Percentiles rank a stretch among this genome's conserved stretches.
Evolutionary conservation across 2,888 invertebrate genomes (phyloP).

Genomic region (Metellina segmentata): DNA sequence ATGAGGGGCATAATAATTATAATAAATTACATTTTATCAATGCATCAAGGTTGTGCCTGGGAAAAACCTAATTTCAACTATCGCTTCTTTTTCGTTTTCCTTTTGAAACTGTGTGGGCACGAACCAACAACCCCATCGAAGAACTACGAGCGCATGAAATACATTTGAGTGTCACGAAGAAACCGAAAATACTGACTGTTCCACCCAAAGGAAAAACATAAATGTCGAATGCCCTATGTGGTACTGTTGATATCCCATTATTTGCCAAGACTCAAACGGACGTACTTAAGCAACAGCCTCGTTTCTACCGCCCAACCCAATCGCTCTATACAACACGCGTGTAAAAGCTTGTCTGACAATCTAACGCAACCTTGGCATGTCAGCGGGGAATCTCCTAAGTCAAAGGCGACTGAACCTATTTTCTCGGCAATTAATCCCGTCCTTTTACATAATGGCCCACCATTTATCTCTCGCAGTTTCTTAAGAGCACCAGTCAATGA

Average conservation of each 20-base stretch:
- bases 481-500: constrained; percentile 8
- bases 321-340: not conserved
- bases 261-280: not conserved
- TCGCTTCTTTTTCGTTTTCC: not conserved
- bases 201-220: not conserved
- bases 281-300: no score
- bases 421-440: constrained; percentile 44
- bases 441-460: constrained; percentile 42
- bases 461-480: constrained; percentile 4
- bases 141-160: no score
- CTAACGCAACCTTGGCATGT: constrained; percentile 13
- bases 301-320: not conserved
- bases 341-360: not conserved
- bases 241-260: not conserved
- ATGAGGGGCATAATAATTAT: no score
- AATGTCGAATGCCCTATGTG: not conserved
- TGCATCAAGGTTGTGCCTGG: not conserved
- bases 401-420: constrained; percentile 31
- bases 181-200: not conserved
- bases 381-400: constrained; percentile 15
- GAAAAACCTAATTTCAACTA: not conserved
- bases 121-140: not conserved
- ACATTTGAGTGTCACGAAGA: not conserved
- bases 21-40: no score
- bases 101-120: not conserved